A percentile compares a stretch with the other conserved stretches of the same genome.
Conservation (phyloP, 2,113 vertebrate genomes). For the Calypte anna region DNA sequence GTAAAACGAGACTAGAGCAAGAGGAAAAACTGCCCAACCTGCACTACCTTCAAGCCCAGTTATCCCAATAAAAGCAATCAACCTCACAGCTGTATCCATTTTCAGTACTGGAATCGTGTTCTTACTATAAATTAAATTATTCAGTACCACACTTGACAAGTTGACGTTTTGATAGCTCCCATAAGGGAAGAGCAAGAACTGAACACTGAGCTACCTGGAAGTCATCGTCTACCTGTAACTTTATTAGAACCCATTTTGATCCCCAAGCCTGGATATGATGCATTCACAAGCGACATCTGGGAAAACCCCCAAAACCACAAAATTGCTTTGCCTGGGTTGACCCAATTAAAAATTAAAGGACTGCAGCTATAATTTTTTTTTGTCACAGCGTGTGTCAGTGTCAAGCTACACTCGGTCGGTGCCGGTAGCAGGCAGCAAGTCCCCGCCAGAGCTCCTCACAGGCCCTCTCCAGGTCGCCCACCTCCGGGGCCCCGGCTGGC, state of each 20-base stretch:
- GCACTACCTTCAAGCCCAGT: not conserved
- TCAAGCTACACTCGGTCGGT: rapidly evolving
- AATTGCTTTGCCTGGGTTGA: not conserved
- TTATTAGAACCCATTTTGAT: not conserved
- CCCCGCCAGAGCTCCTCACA: not conserved
- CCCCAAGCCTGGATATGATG: rapidly evolving
- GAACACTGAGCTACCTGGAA: not conserved
- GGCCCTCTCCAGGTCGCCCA: not conserved
- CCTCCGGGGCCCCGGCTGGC: not conserved
- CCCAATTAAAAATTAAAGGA: conserved; percentile 21
- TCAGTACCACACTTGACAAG: not conserved
- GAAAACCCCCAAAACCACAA: not conserved
- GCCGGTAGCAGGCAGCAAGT: not conserved
- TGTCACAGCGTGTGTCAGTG: not conserved
- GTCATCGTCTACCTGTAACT: not conserved
- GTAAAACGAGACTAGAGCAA: not conserved
- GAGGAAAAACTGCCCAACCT: not conserved
- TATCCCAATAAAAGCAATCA: not conserved
- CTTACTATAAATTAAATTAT: not conserved
- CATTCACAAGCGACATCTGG: not conserved
- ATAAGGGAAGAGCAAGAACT: not conserved
- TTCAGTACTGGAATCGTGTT: not conserved
- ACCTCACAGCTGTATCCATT: rapidly evolving
- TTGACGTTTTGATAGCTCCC: not conserved
- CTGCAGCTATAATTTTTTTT: not conserved